phyloP scores from a whole-genome alignment of 2,888 invertebrate genomes.

The Helicoverpa assulta region DNA sequence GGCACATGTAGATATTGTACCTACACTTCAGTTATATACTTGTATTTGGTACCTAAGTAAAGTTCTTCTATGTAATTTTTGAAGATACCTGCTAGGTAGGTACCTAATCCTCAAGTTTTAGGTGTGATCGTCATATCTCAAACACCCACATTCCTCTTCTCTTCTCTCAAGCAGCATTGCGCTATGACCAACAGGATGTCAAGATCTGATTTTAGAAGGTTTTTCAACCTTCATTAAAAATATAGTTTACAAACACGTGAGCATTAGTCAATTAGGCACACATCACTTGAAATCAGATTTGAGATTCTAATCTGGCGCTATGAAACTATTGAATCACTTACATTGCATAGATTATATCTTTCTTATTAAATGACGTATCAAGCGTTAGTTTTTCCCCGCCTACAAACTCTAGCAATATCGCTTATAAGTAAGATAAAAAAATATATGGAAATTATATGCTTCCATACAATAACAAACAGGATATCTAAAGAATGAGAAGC shows the following conservation, averaged over 20 bases:
- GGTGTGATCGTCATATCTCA: too few relatives aligned
- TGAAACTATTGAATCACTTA: not conserved
- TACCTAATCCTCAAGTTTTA: too few relatives aligned
- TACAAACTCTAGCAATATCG: constrained; percentile 13
- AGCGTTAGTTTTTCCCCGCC: constrained; percentile 4
- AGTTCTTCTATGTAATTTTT: too few relatives aligned
- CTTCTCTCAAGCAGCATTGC: too few relatives aligned
- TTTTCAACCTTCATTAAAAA: too few relatives aligned
- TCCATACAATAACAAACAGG: not conserved
- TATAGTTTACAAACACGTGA: not conserved
- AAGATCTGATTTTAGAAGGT: too few relatives aligned
- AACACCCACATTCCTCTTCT: too few relatives aligned
- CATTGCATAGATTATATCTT: constrained; percentile 11
- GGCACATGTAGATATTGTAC: too few relatives aligned
- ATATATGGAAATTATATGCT: not conserved
- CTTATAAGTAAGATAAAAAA: constrained; percentile 1
- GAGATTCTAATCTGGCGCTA: not conserved
- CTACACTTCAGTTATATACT: too few relatives aligned
- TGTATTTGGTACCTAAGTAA: too few relatives aligned
- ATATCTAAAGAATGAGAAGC: not conserved
- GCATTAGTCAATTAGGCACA: not conserved
- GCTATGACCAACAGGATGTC: too few relatives aligned
- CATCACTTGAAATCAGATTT: not conserved
- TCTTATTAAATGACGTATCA: constrained; percentile 7
- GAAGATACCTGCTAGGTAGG: too few relatives aligned